Percentiles rank a stretch among this genome's conserved stretches.
These are phyloP conservation scores for Hippocampus barbouri DNA, from an alignment of 2,113 vertebrate species.

Conservation along the genomic window DNA sequence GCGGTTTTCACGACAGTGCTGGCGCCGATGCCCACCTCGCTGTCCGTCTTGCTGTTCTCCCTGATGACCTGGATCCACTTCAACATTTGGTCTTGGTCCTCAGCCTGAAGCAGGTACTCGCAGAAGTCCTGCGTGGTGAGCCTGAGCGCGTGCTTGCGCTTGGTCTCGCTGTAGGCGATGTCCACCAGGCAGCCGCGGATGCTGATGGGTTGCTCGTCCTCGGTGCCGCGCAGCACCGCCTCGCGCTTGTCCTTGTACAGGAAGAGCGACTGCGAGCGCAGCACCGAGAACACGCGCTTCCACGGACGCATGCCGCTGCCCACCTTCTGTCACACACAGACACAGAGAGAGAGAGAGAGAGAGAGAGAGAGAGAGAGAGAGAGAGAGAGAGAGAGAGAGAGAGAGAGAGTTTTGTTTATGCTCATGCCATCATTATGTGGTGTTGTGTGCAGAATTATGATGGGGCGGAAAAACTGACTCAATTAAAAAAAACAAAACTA, in stretches of 20 bases:
- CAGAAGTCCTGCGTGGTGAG: constrained; percentile 99
- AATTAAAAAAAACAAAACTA: not conserved
- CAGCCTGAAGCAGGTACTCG: constrained; percentile 98
- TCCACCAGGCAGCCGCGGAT: constrained; percentile 96
- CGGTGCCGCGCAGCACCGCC: constrained; percentile 76
- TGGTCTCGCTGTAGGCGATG: constrained; percentile 98
- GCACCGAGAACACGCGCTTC: constrained; percentile 88
- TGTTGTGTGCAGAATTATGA: too few relatives aligned
- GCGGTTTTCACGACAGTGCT: not conserved
- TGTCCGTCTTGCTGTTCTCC: constrained; percentile 93
- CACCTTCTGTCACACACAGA: constrained; percentile 78
- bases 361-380: too few relatives aligned
- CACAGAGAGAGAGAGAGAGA: too few relatives aligned
- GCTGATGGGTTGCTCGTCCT: constrained; percentile 93
- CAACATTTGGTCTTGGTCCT: constrained; percentile 97
- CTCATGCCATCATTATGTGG: too few relatives aligned
- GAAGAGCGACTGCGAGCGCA: constrained; percentile 86
- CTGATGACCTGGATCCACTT: constrained; percentile 94
- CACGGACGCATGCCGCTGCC: constrained; percentile 91
- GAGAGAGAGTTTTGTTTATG: too few relatives aligned
- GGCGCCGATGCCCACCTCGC: constrained; percentile 79
- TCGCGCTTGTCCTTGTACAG: constrained; percentile 97
- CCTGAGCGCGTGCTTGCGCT: constrained; percentile 91
- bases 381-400: too few relatives aligned
- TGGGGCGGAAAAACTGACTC: too few relatives aligned